A percentile compares a stretch with the other conserved stretches of the same genome.
Conservation (phyloP, 2,113 vertebrate genomes). For the Tragelaphus strepsiceros region DNA sequence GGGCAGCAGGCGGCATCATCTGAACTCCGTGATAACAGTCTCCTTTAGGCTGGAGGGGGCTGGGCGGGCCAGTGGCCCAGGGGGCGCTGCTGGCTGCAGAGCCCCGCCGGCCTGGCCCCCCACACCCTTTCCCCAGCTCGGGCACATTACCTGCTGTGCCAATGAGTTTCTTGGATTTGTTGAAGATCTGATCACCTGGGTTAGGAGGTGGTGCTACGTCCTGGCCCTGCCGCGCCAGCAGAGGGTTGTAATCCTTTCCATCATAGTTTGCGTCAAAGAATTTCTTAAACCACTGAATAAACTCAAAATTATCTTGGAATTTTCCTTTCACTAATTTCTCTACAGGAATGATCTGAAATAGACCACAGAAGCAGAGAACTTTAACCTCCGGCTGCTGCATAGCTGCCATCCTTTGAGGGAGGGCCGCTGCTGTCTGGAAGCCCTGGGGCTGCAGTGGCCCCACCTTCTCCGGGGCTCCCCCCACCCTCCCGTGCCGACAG, state of each 20-base stretch:
- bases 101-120: conserved; percentile 48
- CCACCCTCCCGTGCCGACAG: neutral
- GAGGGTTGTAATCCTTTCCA: conserved; percentile 97
- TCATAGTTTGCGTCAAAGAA: conserved; percentile 99
- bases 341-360: conserved; percentile 94
- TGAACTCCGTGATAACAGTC: conserved; percentile 77
- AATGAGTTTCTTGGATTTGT: conserved; percentile 96
- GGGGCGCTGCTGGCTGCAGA: conserved; percentile 47
- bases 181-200: conserved; percentile 98
- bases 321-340: conserved; percentile 97
- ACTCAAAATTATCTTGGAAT: conserved; percentile 99
- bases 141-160: conserved; percentile 90
- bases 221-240: conserved; percentile 96
- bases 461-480: neutral
- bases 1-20: conserved; percentile 67
- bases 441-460: neutral
- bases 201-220: conserved; percentile 91
- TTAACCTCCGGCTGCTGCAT: conserved; percentile 29
- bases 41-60: conserved; percentile 65
- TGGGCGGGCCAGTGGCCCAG: conserved; percentile 28
- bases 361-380: conserved; percentile 68
- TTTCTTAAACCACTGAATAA: conserved; percentile 99
- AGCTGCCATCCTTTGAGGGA: neutral
- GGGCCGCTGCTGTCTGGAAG: neutral
- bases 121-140: conserved; percentile 66